Percentiles rank a stretch among this genome's conserved stretches.
Evolutionary conservation across 2,888 invertebrate genomes (phyloP).

Genomic region (Latheticus oryzae): DNA sequence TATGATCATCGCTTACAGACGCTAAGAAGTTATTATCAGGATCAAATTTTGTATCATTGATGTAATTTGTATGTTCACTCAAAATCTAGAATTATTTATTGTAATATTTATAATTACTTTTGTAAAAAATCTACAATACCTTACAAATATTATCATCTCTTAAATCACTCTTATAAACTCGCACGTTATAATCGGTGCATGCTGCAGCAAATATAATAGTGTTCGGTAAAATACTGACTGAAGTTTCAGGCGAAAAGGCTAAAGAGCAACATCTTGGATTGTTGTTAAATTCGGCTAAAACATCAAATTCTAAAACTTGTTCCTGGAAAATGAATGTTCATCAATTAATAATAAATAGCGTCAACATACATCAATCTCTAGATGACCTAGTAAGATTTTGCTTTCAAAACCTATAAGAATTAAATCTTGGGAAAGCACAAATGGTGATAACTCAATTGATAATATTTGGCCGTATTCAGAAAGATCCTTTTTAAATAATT

Average conservation of each 20-base stretch:
- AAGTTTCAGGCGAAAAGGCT: constrained; percentile 73
- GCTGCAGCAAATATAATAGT: constrained; percentile 69
- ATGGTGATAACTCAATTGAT: constrained; percentile 72
- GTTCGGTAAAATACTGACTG: constrained; percentile 70
- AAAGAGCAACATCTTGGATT: constrained; percentile 69
- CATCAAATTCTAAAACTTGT: constrained; percentile 68
- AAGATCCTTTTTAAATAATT: constrained; percentile 65
- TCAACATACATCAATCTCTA: constrained; percentile 70
- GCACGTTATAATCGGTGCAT: constrained; percentile 69
- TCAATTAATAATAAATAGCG: constrained; percentile 6
- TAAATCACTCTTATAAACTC: constrained; percentile 70
- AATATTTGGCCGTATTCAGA: constrained; percentile 68
- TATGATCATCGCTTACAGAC: constrained; percentile 82
- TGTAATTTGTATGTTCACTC: constrained; percentile 74
- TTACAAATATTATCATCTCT: constrained; percentile 66
- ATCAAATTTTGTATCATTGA: constrained; percentile 78
- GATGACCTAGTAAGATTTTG: constrained; percentile 69
- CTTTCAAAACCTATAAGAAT: constrained; percentile 71
- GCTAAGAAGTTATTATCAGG: constrained; percentile 76
- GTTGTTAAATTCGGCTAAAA: constrained; percentile 70
- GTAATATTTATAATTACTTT: constrained; percentile 31
- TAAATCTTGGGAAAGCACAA: constrained; percentile 74
- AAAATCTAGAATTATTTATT: constrained; percentile 64
- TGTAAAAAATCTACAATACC: no score
- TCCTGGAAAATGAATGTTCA: constrained; percentile 59